Evolutionary conservation across 2,797 vertebrate species (phyloP).

Genomic region (Lemur catta): DNA sequence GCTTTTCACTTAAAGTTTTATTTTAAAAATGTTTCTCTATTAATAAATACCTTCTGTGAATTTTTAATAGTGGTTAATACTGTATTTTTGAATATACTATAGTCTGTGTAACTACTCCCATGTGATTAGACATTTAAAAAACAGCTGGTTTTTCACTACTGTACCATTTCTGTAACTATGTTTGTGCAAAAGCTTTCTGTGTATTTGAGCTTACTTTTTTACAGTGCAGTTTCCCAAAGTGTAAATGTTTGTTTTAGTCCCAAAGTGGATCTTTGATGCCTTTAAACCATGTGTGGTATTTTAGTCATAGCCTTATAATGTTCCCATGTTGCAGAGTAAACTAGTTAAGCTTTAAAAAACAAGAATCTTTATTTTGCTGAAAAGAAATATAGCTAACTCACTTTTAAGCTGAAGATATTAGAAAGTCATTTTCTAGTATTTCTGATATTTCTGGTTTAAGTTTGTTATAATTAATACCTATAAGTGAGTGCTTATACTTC

Average conservation of each 20-base stretch:
- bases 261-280: conserved; percentile 29
- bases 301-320: conserved; percentile 26
- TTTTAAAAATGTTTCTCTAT: background rate
- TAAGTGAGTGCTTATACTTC: background rate
- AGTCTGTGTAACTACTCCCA: background rate
- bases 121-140: background rate
- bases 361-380: background rate
- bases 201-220: conserved; percentile 39
- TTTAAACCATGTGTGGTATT: conserved; percentile 36
- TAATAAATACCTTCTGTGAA: conserved; percentile 6
- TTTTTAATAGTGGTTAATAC: conserved; percentile 47
- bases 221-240: conserved; percentile 40
- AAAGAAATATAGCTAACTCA: conserved; percentile 5
- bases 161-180: background rate
- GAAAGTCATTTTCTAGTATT: background rate
- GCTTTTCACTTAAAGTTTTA: conserved; percentile 19
- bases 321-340: background rate
- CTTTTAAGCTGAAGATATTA: background rate
- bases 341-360: conserved; percentile 40
- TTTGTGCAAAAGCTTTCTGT: conserved; percentile 37
- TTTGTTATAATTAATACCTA: conserved; percentile 33
- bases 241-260: conserved; percentile 38
- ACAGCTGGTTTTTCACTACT: background rate
- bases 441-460: background rate
- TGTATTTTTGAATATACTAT: conserved; percentile 7